Conservation (phyloP, 2,797 vertebrate genomes). For the Halcyon badia region DNA sequence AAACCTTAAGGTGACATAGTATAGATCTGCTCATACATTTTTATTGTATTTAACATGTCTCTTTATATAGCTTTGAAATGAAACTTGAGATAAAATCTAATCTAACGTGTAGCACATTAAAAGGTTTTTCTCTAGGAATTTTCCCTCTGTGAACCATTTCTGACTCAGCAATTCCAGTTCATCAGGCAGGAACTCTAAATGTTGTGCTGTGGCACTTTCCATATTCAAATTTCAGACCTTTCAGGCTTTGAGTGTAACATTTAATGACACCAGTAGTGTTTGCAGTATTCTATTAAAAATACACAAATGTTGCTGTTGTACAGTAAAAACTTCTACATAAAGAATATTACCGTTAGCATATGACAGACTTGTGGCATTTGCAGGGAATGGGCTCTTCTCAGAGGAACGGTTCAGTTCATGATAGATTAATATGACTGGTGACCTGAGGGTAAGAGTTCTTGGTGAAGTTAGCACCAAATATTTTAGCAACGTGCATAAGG, state of each 20-base stretch:
- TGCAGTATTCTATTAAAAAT: background rate
- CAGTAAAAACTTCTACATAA: background rate
- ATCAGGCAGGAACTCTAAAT: background rate
- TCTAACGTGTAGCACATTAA: background rate
- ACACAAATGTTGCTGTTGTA: background rate
- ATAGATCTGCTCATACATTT: background rate
- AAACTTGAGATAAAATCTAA: constrained; percentile 30
- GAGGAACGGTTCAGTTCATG: background rate
- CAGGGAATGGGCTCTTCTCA: background rate
- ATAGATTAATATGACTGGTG: background rate
- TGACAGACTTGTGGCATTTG: background rate
- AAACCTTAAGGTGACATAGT: background rate
- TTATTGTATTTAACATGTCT: background rate
- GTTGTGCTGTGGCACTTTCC: background rate
- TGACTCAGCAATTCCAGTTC: constrained; percentile 29
- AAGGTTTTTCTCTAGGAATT: background rate
- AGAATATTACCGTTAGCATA: background rate
- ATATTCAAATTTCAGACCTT: background rate
- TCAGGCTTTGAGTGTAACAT: background rate
- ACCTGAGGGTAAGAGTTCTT: background rate
- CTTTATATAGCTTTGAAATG: background rate
- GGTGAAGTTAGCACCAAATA: background rate
- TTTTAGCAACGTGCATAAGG: background rate
- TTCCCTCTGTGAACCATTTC: background rate
- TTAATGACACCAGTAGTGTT: background rate